phyloP scores from a whole-genome alignment of 2,888 invertebrate species.

The Andrena fulva region DNA sequence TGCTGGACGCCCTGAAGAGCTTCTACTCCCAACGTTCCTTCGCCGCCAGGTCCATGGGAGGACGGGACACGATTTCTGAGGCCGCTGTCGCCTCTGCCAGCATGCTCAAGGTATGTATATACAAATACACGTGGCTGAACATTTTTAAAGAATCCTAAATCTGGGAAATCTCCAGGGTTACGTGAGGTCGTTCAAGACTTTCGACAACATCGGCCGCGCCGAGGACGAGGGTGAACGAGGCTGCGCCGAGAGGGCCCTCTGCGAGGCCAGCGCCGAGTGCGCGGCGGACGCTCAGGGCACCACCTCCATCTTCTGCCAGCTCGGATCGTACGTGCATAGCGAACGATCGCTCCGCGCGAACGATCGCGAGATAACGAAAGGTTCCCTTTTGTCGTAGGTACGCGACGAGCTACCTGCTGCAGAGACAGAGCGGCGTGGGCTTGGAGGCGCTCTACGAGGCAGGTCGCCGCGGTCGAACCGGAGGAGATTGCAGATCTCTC shows the following conservation, averaged over 20 bases:
- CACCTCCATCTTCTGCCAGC: slow-evolving; percentile 94
- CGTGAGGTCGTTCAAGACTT: slow-evolving; percentile 89
- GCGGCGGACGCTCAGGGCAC: slow-evolving; percentile 90
- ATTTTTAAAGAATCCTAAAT: background rate
- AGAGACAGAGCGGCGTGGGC: slow-evolving; percentile 89
- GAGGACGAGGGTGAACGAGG: slow-evolving; percentile 95
- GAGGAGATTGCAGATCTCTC: slow-evolving; percentile 93
- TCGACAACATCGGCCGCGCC: slow-evolving; percentile 87
- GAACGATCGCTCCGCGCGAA: background rate
- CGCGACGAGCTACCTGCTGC: slow-evolving; percentile 93
- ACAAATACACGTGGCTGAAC: background rate
- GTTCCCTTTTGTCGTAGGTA: slow-evolving; percentile 85
- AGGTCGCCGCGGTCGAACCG: slow-evolving; percentile 93
- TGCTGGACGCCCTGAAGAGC: slow-evolving; percentile 95
- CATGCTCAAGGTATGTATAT: slow-evolving; percentile 89
- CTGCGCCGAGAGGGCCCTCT: slow-evolving; percentile 88
- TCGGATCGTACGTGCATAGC: slow-evolving; percentile 93
- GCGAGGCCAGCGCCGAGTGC: slow-evolving; percentile 96
- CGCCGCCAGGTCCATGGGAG: slow-evolving; percentile 93
- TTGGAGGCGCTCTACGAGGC: slow-evolving; percentile 94
- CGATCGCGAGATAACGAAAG: background rate
- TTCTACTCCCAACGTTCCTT: slow-evolving; percentile 96
- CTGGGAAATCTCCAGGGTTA: slow-evolving; percentile 87
- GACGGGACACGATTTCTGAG: slow-evolving; percentile 94
- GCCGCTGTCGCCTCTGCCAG: slow-evolving; percentile 95